Base-by-base conservation (phyloP, 2,113 vertebrate species). In the Malurus cyaneus region DNA sequence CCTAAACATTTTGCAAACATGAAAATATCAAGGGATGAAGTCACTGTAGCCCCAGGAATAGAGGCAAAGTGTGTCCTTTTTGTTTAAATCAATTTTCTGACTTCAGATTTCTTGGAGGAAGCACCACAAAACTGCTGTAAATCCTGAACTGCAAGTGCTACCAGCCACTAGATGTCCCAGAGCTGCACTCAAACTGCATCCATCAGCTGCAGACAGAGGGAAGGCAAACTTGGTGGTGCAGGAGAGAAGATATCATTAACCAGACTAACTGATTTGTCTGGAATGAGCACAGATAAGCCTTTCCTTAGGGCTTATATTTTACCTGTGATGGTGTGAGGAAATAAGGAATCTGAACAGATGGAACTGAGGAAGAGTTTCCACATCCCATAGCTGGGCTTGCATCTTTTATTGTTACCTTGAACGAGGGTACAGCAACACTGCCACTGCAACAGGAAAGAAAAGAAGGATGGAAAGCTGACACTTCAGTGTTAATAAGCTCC, bases 91-190 rank as follows among this genome's bases (percentile, higher is more conserved):
- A 0, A 3, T 79, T 92, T 88, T 72, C 56, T 73, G 59, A n/a
- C 67, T 39, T 39, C 39, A 36, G 36, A 23, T 89, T 80, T 46
- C 64, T 71, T 78, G 52, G 24, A 56, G 52, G 26, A 84, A 94
- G 49, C 24, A 3, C 17, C 29, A 74, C 36, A 62, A 23, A 59
- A 49, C 25, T 64, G 52, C 41, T 5, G 1, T 25, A 25, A 92
- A 77, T 41, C 29, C 47, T 53, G 47, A 62, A 46, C 39, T 50
- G 14, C 16, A 20, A 50, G 44, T 32, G 59, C 60, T 50, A 42
- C 26, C 67, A 92, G 70, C 84, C 91, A 86, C 84, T 91, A 65
- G 82, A 83, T 86, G 96, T 89, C 89, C 94, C 87, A 78, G 79
- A 62, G 57, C 79, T 39, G 50, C 9, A 1, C 50, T 73, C 76